Percentiles rank a stretch among this genome's conserved stretches.
Evolutionary conservation across 2,113 vertebrate species (phyloP).

Genomic region (Cricetomys ansorgei): DNA sequence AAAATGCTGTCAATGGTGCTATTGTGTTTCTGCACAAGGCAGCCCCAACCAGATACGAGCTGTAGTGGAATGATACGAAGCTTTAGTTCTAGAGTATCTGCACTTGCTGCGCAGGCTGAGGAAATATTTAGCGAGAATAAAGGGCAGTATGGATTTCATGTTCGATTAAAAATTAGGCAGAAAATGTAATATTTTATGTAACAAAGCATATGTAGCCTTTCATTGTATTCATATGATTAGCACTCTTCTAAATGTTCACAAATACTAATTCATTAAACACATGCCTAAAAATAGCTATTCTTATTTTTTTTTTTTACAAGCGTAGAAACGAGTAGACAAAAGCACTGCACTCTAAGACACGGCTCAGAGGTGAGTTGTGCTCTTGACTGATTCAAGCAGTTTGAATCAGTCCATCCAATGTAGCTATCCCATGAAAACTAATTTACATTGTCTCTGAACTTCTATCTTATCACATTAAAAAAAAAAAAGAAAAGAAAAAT

Average conservation of each 20-base stretch:
- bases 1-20: conserved; percentile 45
- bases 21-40: background rate
- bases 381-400: background rate
- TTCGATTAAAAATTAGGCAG: background rate
- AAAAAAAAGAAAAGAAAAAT: background rate
- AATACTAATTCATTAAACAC: background rate
- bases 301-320: background rate
- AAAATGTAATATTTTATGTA: background rate
- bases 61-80: background rate
- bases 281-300: background rate
- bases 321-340: background rate
- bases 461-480: background rate
- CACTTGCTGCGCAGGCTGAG: background rate
- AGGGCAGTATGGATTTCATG: background rate
- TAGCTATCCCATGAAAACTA: too few relatives aligned
- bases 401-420: background rate
- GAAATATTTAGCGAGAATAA: background rate
- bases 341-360: background rate
- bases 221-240: background rate
- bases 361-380: background rate
- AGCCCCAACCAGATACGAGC: background rate
- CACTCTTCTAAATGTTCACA: background rate
- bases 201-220: background rate
- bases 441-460: background rate
- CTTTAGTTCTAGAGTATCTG: conserved; percentile 27